Evolutionary conservation across 2,797 vertebrate species (phyloP).

Genomic region (Sphenopsis melanotis): DNA sequence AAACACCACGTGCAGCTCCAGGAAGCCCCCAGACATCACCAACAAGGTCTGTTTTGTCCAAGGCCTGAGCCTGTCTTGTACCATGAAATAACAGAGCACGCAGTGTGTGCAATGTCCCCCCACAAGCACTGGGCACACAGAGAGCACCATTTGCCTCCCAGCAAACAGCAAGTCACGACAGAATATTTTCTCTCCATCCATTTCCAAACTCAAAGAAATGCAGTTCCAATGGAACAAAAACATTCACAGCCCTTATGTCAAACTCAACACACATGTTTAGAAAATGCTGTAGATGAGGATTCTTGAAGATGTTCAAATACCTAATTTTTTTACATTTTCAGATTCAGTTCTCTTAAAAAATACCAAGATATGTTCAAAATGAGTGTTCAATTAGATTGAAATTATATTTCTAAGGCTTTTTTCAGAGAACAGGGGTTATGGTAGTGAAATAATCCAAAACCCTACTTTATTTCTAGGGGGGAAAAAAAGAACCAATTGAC

Average conservation of each 20-base stretch:
- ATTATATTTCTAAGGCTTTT: background rate
- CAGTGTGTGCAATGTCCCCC: fast-evolving
- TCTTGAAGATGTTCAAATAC: background rate
- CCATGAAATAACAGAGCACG: background rate
- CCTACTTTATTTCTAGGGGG: background rate
- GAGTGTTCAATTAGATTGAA: background rate
- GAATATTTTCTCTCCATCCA: background rate
- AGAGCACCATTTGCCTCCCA: background rate
- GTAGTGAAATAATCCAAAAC: background rate
- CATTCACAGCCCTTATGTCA: fast-evolving
- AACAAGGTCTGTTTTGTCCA: background rate
- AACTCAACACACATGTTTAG: background rate
- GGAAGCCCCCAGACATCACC: background rate
- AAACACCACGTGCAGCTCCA: background rate
- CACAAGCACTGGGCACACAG: fast-evolving
- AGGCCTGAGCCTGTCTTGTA: background rate
- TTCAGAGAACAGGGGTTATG: fast-evolving
- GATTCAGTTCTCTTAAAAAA: background rate
- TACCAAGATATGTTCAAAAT: too few relatives aligned
- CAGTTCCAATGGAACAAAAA: background rate
- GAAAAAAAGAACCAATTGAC: background rate
- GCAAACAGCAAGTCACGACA: background rate
- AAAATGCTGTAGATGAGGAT: background rate
- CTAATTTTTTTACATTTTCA: background rate
- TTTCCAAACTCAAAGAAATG: background rate